phyloP scores from a whole-genome alignment of 1,140 invertebrate genomes.

The Drosophila trapezifrons region DNA sequence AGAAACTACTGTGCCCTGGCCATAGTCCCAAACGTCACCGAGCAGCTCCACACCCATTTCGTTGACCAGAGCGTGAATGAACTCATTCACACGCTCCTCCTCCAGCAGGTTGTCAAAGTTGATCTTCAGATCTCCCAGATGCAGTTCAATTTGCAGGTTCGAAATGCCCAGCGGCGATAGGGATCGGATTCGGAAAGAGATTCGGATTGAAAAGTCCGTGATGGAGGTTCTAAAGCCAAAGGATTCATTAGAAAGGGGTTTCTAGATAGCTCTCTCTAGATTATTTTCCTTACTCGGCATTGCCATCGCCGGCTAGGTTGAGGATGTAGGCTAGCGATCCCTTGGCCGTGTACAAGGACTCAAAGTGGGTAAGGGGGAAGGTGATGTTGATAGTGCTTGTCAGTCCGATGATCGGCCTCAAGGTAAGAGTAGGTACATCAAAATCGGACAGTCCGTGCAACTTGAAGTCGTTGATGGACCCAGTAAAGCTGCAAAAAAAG shows the following conservation, averaged over 20 bases:
- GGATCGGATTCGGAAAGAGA: conserved; percentile 56
- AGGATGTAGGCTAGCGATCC: conserved; percentile 73
- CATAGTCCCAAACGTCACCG: conserved; percentile 66
- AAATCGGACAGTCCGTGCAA: conserved; percentile 73
- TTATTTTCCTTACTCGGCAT: conserved; percentile 62
- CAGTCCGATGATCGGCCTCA: conserved; percentile 24
- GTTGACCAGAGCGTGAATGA: conserved; percentile 70
- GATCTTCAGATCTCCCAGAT: conserved; percentile 60
- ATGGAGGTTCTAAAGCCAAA: conserved; percentile 39
- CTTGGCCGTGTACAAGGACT: conserved; percentile 75
- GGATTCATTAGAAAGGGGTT: background rate
- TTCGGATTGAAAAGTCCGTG: conserved; percentile 42
- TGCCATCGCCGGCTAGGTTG: conserved; percentile 71
- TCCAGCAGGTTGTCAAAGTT: conserved; percentile 72
- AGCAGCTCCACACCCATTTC: conserved; percentile 73
- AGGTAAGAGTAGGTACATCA: conserved; percentile 40
- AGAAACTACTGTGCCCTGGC: conserved; percentile 39
- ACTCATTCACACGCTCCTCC: conserved; percentile 64
- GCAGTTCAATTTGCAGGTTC: conserved; percentile 52
- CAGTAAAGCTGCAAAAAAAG: conserved; percentile 54
- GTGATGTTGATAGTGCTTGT: conserved; percentile 61
- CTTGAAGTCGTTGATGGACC: conserved; percentile 65
- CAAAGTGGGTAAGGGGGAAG: conserved; percentile 59
- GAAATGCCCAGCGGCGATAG: conserved; percentile 44
- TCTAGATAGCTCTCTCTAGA: too few relatives aligned